Conservation (phyloP, 2,888 invertebrate genomes). For the Subacronicta megacephala region DNA sequence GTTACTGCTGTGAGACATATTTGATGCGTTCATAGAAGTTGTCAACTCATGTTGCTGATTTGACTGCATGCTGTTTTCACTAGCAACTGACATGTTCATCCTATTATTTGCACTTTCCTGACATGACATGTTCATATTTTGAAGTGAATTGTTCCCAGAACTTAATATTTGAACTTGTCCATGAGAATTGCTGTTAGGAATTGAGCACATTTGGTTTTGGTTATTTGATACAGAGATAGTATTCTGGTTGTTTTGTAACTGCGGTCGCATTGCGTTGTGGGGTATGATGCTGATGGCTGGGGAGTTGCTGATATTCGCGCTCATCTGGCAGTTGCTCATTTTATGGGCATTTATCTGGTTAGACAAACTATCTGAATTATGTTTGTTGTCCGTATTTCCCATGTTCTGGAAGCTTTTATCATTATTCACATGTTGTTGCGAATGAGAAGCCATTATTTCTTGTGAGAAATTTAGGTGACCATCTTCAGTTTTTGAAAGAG, state of each 20-base stretch:
- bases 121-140: conserved; percentile 82
- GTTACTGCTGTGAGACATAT: conserved; percentile 76
- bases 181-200: conserved; percentile 74
- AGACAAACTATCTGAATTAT: conserved; percentile 71
- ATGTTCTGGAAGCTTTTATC: conserved; percentile 85
- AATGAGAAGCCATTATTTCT: conserved; percentile 86
- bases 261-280: conserved; percentile 80
- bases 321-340: conserved; percentile 83
- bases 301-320: conserved; percentile 73
- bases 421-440: conserved; percentile 82
- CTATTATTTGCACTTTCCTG: conserved; percentile 80
- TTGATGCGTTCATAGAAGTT: conserved; percentile 70
- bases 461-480: conserved; percentile 85
- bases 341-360: conserved; percentile 83
- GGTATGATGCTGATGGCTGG: conserved; percentile 85
- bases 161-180: conserved; percentile 82
- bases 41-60: conserved; percentile 79
- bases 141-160: conserved; percentile 80
- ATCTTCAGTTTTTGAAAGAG: conserved; percentile 84
- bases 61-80: conserved; percentile 74
- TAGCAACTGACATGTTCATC: conserved; percentile 74
- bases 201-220: conserved; percentile 84
- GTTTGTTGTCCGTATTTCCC: conserved; percentile 79
- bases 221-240: conserved; percentile 75
- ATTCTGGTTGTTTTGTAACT: conserved; percentile 79